Conservation (phyloP, 2,797 vertebrate species). For the Manis javanica region DNA sequence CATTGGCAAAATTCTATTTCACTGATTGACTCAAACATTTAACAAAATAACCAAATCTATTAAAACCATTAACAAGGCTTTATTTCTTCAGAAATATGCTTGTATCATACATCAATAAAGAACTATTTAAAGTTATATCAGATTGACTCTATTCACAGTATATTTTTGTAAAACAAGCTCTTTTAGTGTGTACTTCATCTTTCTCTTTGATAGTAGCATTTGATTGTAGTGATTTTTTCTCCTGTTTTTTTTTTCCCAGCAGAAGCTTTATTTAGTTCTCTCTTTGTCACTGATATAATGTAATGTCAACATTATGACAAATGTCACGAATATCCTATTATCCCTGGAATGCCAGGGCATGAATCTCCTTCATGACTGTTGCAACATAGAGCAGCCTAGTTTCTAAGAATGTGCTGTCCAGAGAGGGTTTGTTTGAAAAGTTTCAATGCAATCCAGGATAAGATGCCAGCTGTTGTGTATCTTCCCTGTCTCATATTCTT, state of each 20-base stretch:
- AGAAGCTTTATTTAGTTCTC: not conserved
- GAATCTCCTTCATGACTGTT: slow-evolving; percentile 31
- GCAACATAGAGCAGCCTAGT: not conserved
- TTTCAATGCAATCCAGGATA: not conserved
- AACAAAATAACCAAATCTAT: not conserved
- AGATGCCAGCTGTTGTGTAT: not conserved
- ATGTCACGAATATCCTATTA: not conserved
- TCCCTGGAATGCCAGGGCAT: slow-evolving; percentile 31
- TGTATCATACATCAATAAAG: not conserved
- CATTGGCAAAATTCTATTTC: not conserved
- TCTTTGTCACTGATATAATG: not conserved
- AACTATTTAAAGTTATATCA: not conserved
- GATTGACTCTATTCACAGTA: not conserved
- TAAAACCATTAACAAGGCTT: not conserved
- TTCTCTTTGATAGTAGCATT: not conserved
- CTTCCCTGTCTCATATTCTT: not conserved
- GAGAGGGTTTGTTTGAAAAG: slow-evolving; percentile 4
- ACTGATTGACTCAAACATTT: not conserved
- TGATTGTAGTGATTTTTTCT: not conserved
- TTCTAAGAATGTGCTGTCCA: not conserved
- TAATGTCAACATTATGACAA: slow-evolving; percentile 50
- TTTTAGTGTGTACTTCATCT: slow-evolving; percentile 4
- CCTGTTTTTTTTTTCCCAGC: not conserved
- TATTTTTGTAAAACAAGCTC: slow-evolving; percentile 46
- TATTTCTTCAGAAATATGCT: slow-evolving; percentile 37